Evolutionary conservation across 2,888 invertebrate genomes (phyloP).

Genomic region (Diogma glabrata): DNA sequence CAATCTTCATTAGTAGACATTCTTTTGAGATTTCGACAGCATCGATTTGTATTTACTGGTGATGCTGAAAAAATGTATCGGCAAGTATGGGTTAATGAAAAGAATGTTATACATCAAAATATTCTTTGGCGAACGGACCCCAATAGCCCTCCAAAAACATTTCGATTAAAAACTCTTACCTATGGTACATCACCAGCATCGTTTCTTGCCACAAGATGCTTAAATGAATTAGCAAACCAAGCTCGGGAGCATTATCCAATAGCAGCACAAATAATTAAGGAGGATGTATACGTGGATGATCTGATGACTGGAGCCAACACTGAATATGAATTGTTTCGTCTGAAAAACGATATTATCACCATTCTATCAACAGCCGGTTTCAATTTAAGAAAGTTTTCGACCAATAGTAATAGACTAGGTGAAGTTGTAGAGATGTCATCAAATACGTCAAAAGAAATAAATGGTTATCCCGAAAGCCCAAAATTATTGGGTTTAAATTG

Average conservation of each 20-base stretch:
- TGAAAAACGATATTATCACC: too few relatives aligned
- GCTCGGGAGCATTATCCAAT: too few relatives aligned
- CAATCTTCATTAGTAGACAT: background rate
- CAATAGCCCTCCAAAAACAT: background rate
- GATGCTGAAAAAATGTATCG: constrained; percentile 2
- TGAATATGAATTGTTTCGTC: too few relatives aligned
- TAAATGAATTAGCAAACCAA: background rate
- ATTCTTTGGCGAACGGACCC: background rate
- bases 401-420: too few relatives aligned
- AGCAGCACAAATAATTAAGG: background rate
- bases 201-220: background rate
- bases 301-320: background rate
- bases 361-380: too few relatives aligned
- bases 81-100: background rate
- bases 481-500: too few relatives aligned
- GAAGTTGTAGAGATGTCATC: too few relatives aligned
- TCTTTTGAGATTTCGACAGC: too few relatives aligned
- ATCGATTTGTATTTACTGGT: too few relatives aligned
- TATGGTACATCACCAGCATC: background rate
- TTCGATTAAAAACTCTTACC: background rate
- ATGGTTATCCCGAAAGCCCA: too few relatives aligned
- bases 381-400: too few relatives aligned
- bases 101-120: background rate
- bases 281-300: background rate
- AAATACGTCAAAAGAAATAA: too few relatives aligned